phyloP scores from a whole-genome alignment of 2,797 vertebrate species.

The Denticeps clupeoides region DNA sequence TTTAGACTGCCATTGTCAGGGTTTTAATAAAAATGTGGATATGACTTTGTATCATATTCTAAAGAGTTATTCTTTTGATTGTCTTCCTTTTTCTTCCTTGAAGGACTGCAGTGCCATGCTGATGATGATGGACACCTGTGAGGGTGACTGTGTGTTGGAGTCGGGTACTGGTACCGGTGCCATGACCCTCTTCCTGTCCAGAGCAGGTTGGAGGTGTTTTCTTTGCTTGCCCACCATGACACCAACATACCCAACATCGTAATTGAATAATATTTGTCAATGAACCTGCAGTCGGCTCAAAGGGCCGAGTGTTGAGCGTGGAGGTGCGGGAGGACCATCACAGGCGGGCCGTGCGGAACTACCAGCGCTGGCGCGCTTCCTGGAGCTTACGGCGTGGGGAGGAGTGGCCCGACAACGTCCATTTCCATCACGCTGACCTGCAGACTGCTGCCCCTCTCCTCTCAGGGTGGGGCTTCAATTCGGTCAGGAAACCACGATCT shows the following conservation, averaged over 20 bases:
- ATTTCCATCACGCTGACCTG: conserved; percentile 71
- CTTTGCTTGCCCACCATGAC: not conserved
- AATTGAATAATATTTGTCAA: no score
- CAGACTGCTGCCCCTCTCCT: conserved; percentile 53
- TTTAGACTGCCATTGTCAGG: no score
- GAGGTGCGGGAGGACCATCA: conserved; percentile 78
- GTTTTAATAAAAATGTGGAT: no score
- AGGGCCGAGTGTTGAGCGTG: conserved; percentile 74
- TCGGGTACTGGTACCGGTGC: conserved; percentile 80
- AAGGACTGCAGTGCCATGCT: conserved; percentile 67
- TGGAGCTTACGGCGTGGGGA: conserved; percentile 62
- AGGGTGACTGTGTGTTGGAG: conserved; percentile 77
- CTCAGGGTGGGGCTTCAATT: conserved; percentile 59
- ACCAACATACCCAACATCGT: no score
- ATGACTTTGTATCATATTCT: no score
- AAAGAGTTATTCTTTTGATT: not conserved
- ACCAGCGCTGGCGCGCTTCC: conserved; percentile 60
- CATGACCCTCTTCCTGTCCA: conserved; percentile 82
- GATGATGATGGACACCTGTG: conserved; percentile 72
- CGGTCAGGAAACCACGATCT: conserved; percentile 53
- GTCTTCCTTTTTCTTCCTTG: not conserved
- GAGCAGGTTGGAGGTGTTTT: conserved; percentile 59
- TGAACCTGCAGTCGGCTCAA: conserved; percentile 74
- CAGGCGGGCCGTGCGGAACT: conserved; percentile 67
- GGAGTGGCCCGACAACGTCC: conserved; percentile 80